Percentiles rank a stretch among this genome's conserved stretches.
phyloP scores from a whole-genome alignment of 2,113 vertebrate species.

The Alouatta palliata region DNA sequence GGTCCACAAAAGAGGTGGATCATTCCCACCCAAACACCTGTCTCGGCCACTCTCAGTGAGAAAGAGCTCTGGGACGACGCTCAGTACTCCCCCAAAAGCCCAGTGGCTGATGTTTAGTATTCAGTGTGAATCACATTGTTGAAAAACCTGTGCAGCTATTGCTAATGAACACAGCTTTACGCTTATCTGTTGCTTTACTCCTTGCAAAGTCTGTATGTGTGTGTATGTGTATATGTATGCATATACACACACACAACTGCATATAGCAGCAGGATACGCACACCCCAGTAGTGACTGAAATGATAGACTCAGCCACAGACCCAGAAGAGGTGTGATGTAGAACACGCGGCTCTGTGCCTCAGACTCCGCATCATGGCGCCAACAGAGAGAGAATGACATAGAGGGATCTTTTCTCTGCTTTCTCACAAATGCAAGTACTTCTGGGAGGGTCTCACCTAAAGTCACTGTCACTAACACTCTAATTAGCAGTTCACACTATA shows the following conservation, averaged over 20 bases:
- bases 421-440: constrained; percentile 6
- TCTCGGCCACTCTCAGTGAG: not conserved
- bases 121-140: constrained; percentile 29
- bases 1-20: not conserved
- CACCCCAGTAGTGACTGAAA: not conserved
- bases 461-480: not conserved
- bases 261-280: not conserved
- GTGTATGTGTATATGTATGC: not conserved
- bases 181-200: not conserved
- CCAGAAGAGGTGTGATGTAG: not conserved
- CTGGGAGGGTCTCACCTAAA: not conserved
- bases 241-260: not conserved
- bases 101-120: not conserved
- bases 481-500: not conserved
- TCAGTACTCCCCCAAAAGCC: not conserved
- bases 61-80: not conserved
- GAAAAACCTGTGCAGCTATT: not conserved
- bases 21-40: not conserved
- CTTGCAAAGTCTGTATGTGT: not conserved
- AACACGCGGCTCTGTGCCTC: not conserved
- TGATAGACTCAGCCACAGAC: not conserved
- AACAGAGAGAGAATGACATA: not conserved
- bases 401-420: not conserved
- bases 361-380: not conserved
- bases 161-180: not conserved